Evolutionary conservation across 1,140 invertebrate species (phyloP), one percentile per base, ranked within the genome.

Genomic region (Drosophila equinoxialis): DNA sequence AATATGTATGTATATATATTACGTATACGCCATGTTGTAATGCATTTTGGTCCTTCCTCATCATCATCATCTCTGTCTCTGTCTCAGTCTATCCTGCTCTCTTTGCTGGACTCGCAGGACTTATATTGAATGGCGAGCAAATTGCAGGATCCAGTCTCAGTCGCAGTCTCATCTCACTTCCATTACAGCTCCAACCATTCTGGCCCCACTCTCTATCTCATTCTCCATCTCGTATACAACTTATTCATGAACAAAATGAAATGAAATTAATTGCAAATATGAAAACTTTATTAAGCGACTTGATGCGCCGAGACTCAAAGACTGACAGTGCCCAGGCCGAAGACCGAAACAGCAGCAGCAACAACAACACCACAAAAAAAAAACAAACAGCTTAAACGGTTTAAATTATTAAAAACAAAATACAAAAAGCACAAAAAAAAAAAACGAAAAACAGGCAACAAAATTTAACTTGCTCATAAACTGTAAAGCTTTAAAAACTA

Each of bases 221-320:
- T 13, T 20, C 14, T 14, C 45, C 7, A 20, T 73, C 63, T 59
- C 78, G 57, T 59, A 67, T 68, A 81, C 66, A 77, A 74, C 79
- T 82, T 82, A 82, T 82, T 82, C 75, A 81, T 82, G 67, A 69
- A 51, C 45, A 82, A 81, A 82, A 82, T 78, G 75, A 78, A 82
- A 82, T 82, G 79, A 79, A 82, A 82, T 82, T 82, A 82, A 82
- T 82, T 82, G 74, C 79, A 82, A 82, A 82, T 82, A 82, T 82
- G 79, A 82, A 82, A 82, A 82, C 79, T 82, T 82, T 82, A 82
- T 82, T 82, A 82, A 82, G 79, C 79, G 80, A 82, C 82, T 82
- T 82, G 78, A 82, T 82, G 74, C 69, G 57, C 45, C 33, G 37
- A 39, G 39, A 42, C 41, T 42, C 60, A 35, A 66, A 35, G 64